A percentile compares a stretch with the other conserved stretches of the same genome.
phyloP scores from a whole-genome alignment of 2,888 invertebrate genomes.

The Pyralis farinalis region DNA sequence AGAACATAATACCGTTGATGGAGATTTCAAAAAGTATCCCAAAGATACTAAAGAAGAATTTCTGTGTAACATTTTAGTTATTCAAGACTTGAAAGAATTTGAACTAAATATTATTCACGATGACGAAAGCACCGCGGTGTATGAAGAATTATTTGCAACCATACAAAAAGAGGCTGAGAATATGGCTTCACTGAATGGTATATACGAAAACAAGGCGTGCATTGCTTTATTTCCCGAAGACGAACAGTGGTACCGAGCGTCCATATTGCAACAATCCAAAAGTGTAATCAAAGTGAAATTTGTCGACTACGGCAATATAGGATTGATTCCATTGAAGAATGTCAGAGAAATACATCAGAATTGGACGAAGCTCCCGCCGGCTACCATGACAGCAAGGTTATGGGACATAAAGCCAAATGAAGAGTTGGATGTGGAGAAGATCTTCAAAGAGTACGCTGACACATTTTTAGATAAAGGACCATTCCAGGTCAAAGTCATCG shows the following conservation, averaged over 20 bases:
- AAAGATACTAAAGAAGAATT: conserved; percentile 39
- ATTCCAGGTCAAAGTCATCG: conserved; percentile 48
- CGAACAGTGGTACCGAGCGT: conserved; percentile 86
- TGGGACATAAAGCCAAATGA: conserved; percentile 53
- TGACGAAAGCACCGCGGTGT: conserved; percentile 57
- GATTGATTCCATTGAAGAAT: conserved; percentile 63
- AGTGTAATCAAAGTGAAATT: conserved; percentile 82
- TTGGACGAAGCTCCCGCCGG: conserved; percentile 74
- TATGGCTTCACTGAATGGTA: conserved; percentile 62
- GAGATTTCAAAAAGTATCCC: conserved; percentile 37
- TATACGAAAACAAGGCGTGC: conserved; percentile 81
- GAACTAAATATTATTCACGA: conserved; percentile 56
- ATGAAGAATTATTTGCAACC: conserved; percentile 67
- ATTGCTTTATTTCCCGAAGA: conserved; percentile 83
- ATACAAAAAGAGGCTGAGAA: conserved; percentile 64
- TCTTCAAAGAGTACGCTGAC: conserved; percentile 43
- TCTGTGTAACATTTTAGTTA: conserved; percentile 47
- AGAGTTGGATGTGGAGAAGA: conserved; percentile 36
- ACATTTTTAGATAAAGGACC: conserved; percentile 53
- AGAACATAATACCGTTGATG: conserved; percentile 21
- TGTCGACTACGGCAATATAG: conserved; percentile 88
- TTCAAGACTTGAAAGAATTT: conserved; percentile 45
- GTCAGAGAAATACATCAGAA: conserved; percentile 72
- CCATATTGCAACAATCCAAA: conserved; percentile 72
- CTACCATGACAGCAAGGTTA: conserved; percentile 71